Evolutionary conservation across 2,113 vertebrate species (phyloP).

Genomic region (Cacatua alba): DNA sequence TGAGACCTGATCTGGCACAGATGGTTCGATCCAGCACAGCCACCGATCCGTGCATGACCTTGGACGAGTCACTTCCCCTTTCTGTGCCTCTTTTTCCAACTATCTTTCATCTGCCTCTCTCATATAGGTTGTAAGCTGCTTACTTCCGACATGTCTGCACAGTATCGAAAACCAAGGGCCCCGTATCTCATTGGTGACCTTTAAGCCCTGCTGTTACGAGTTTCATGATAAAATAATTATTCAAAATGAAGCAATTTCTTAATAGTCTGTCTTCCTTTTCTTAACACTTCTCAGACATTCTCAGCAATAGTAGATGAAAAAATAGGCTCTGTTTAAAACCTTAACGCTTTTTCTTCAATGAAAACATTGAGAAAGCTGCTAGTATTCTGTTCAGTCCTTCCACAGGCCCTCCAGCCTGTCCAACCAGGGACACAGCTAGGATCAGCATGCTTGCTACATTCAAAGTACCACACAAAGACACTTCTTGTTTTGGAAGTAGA

Average conservation of each 20-base stretch:
- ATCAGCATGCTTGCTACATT: background rate
- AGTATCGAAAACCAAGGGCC: background rate
- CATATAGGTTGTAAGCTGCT: constrained; percentile 35
- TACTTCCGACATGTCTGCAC: constrained; percentile 33
- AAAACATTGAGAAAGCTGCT: constrained; percentile 6
- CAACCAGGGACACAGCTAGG: constrained; percentile 19
- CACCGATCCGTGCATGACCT: background rate
- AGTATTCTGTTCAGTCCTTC: background rate
- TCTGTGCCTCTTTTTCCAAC: constrained; percentile 48
- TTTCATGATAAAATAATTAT: constrained; percentile 34
- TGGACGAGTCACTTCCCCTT: constrained; percentile 1
- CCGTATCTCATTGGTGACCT: constrained; percentile 2
- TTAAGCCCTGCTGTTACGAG: background rate
- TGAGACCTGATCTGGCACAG: background rate
- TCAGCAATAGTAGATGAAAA: background rate
- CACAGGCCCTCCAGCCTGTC: constrained; percentile 17
- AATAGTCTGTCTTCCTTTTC: constrained; percentile 31
- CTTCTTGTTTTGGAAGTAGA: constrained; percentile 17
- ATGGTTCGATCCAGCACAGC: background rate
- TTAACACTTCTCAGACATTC: constrained; percentile 10
- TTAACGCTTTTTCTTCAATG: background rate
- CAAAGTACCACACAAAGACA: constrained; percentile 34
- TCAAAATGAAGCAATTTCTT: background rate
- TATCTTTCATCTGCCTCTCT: constrained; percentile 37
- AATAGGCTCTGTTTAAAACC: background rate